Evolutionary conservation across 2,113 vertebrate species (phyloP), one percentile per base, ranked within the genome.

Genomic region (Synchiropus splendidus): DNA sequence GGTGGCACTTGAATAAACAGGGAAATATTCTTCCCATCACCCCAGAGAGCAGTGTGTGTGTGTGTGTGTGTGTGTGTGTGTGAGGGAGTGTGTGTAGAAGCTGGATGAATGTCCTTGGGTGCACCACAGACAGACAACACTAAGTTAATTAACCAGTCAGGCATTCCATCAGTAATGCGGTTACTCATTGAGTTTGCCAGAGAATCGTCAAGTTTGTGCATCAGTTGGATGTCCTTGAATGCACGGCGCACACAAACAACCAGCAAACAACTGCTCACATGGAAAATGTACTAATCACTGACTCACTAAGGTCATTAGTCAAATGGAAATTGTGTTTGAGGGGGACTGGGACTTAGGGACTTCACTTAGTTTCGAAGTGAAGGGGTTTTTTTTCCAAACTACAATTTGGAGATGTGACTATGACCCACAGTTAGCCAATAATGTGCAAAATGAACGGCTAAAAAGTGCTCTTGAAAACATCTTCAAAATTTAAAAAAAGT

Each of bases 1-100:
- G 77, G 76, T 75, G 67, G 69, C 75, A 72, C 71, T 78, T 44
- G 52, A 75, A 71, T 75, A 81, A 78, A 73, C 73, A 81, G 50
- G 59, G 64, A 80, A 69, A 73, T 76, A 73, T 68, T 70, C 65
- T 55, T 16, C 42, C 51, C 32, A 33, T 67, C 72, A 51, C 64
- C 70, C 72, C 54, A 40, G 61, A 71, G 67, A 59, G 48, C 17
- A 50, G 36, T 14, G 48, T 39, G 39, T 17, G 16, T 13, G 41
- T 17, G 41, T 49, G 31, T 45, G 18, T 53, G 49, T 37, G 33
- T 38, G 48, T 39, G 38, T 39, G 38, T 39, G 17, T 39, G 17
- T 39, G 16, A 6, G 17, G 16, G 17, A 21, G 38, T 34, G 36
- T 16, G 32, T 30, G 32, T 54, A 53, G 42, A 48, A 59, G 40